Evolutionary conservation across 1,140 invertebrate species (phyloP).

Genomic region (Drosophila melanica): DNA sequence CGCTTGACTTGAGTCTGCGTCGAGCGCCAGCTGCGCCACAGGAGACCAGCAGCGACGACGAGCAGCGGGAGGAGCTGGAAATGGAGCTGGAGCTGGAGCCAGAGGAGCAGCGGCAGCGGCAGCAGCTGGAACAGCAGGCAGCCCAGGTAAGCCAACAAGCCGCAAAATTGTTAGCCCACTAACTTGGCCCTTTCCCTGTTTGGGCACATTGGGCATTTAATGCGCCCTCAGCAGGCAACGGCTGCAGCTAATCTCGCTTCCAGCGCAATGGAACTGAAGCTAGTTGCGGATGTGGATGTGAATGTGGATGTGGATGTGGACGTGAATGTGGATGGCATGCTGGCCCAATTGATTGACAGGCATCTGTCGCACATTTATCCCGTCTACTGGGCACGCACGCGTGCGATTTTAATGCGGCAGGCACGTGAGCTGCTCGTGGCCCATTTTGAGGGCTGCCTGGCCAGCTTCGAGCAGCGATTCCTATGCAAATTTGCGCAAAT

Average conservation of each 20-base stretch:
- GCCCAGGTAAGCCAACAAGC: neutral
- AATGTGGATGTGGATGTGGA: constrained; percentile 35
- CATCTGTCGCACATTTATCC: constrained; percentile 87
- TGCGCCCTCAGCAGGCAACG: constrained; percentile 24
- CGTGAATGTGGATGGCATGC: constrained; percentile 48
- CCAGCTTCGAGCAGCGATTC: constrained; percentile 87
- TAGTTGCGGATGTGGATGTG: constrained; percentile 1
- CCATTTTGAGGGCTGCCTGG: constrained; percentile 87
- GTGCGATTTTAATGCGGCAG: constrained; percentile 87
- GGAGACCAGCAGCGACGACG: constrained; percentile 50
- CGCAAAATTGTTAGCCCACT: constrained; percentile 28
- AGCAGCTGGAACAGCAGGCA: neutral
- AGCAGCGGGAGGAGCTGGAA: neutral
- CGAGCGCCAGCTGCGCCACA: constrained; percentile 43
- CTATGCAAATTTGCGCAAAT: constrained; percentile 87
- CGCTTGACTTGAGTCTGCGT: constrained; percentile 56
- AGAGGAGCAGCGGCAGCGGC: neutral
- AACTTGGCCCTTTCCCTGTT: constrained; percentile 31
- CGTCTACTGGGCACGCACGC: constrained; percentile 85
- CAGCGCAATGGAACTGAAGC: no score
- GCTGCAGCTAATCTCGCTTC: no score
- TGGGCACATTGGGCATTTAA: neutral
- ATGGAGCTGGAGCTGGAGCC: neutral
- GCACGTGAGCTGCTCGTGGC: constrained; percentile 88
- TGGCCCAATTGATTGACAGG: constrained; percentile 85